Evolutionary conservation across 2,113 vertebrate genomes (phyloP).

Genomic region (Malurus melanocephalus): DNA sequence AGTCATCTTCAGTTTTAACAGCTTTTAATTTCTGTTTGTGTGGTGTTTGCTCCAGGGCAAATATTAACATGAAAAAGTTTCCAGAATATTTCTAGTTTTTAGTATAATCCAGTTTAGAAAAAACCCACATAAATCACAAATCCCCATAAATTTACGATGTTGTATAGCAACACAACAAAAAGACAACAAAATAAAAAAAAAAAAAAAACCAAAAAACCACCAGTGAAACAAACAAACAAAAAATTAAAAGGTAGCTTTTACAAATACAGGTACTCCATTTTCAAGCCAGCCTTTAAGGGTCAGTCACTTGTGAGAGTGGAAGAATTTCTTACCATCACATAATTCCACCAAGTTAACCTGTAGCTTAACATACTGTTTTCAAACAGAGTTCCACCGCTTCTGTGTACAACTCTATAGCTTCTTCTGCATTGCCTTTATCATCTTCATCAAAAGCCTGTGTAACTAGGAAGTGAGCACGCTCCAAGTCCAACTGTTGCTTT

Average conservation of each 20-base stretch:
- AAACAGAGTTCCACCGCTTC: conserved; percentile 97
- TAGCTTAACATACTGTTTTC: conserved; percentile 82
- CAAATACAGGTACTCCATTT: conserved; percentile 51
- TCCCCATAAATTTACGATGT: background rate
- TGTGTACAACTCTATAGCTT: conserved; percentile 92
- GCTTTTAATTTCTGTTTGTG: background rate
- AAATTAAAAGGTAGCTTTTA: background rate
- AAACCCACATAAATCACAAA: background rate
- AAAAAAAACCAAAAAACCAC: too few species aligned
- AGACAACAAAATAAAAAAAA: background rate
- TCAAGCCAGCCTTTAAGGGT: conserved; percentile 34
- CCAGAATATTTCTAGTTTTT: background rate
- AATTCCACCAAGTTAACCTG: conserved; percentile 65
- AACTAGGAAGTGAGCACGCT: conserved; percentile 94
- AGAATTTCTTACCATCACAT: conserved; percentile 66
- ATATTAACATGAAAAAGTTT: background rate
- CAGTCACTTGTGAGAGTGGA: conserved; percentile 45
- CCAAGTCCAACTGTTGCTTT: conserved; percentile 92
- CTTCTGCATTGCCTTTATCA: conserved; percentile 88
- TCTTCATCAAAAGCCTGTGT: conserved; percentile 97
- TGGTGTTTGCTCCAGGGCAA: background rate
- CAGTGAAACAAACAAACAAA: background rate
- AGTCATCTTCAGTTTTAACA: background rate
- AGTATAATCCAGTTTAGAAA: background rate
- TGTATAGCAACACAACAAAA: background rate